phyloP scores from a whole-genome alignment of 1,140 invertebrate genomes.

The Drosophila grimshawi region DNA sequence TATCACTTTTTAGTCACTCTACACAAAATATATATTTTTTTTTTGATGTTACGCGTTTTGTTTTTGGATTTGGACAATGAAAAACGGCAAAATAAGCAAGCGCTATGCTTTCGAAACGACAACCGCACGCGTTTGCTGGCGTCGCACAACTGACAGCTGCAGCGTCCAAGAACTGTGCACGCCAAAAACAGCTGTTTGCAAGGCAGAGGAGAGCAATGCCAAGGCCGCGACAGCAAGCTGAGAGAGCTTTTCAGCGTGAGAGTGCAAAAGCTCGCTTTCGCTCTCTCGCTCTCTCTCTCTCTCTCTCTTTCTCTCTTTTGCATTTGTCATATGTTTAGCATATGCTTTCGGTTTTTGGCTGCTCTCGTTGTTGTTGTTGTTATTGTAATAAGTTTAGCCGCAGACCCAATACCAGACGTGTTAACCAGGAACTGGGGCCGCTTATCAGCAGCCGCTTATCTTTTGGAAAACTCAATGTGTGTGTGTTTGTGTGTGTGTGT shows the following conservation, averaged over 20 bases:
- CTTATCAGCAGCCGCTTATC: slow-evolving; percentile 69
- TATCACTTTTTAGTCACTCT: background rate
- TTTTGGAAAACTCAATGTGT: slow-evolving; percentile 35
- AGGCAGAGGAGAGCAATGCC: slow-evolving; percentile 48
- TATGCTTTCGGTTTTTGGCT: slow-evolving; percentile 33
- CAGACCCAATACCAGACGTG: slow-evolving; percentile 26
- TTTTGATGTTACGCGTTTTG: background rate
- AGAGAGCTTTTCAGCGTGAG: slow-evolving; percentile 9
- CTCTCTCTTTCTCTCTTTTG: slow-evolving; percentile 11
- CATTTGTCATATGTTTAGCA: slow-evolving; percentile 15
- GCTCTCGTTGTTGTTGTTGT: background rate
- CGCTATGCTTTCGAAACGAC: slow-evolving; percentile 12
- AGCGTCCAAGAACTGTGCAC: slow-evolving; percentile 19
- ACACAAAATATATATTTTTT: slow-evolving; percentile 1
- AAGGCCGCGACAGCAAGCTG: slow-evolving; percentile 50
- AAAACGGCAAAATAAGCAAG: slow-evolving; percentile 7
- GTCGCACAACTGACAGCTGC: slow-evolving; percentile 54
- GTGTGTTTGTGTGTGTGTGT: slow-evolving; percentile 13
- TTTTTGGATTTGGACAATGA: background rate
- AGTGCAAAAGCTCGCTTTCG: slow-evolving; percentile 12
- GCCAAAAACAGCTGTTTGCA: slow-evolving; percentile 48
- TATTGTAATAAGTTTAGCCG: slow-evolving; percentile 3
- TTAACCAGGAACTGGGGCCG: slow-evolving; percentile 19
- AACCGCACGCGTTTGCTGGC: slow-evolving; percentile 49
- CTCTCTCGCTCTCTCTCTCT: slow-evolving; percentile 8